These are phyloP conservation scores for Trachymyrmex septentrionalis DNA, from an alignment of 1,140 invertebrate species.

Conservation along the genomic window DNA sequence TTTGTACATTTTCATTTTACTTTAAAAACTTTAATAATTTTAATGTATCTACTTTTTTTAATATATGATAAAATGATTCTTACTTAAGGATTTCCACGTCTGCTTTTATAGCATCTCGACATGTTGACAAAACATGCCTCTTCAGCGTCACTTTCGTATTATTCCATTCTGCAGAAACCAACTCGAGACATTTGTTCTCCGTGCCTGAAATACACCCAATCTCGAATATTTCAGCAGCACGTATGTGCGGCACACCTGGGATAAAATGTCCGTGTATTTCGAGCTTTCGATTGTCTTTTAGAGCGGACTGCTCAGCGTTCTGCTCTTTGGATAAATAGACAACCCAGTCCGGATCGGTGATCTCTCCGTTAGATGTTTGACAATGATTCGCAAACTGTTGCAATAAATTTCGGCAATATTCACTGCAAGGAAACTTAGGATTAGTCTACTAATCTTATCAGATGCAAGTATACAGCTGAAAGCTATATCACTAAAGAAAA, in stretches of 20 bases:
- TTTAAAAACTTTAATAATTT: constrained; percentile 4
- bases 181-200: constrained; percentile 78
- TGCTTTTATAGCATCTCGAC: constrained; percentile 74
- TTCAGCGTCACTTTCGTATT: constrained; percentile 78
- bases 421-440: constrained; percentile 71
- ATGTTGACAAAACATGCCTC: constrained; percentile 75
- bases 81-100: constrained; percentile 80
- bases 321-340: constrained; percentile 69
- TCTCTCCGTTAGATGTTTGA: constrained; percentile 40
- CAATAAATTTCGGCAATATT: constrained; percentile 78
- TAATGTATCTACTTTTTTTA: not conserved
- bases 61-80: not conserved
- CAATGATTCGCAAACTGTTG: constrained; percentile 79
- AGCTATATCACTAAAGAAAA: not conserved
- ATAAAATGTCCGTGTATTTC: constrained; percentile 49
- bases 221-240: constrained; percentile 77
- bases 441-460: not conserved
- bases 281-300: constrained; percentile 60
- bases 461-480: constrained; percentile 10
- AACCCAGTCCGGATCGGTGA: constrained; percentile 47
- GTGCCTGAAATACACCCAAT: constrained; percentile 80
- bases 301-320: constrained; percentile 60
- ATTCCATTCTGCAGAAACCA: constrained; percentile 81
- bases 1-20: not conserved
- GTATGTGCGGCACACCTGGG: constrained; percentile 73